Evolutionary conservation across 2,888 invertebrate genomes (phyloP).

Genomic region (Ornithoptera alexandrae): DNA sequence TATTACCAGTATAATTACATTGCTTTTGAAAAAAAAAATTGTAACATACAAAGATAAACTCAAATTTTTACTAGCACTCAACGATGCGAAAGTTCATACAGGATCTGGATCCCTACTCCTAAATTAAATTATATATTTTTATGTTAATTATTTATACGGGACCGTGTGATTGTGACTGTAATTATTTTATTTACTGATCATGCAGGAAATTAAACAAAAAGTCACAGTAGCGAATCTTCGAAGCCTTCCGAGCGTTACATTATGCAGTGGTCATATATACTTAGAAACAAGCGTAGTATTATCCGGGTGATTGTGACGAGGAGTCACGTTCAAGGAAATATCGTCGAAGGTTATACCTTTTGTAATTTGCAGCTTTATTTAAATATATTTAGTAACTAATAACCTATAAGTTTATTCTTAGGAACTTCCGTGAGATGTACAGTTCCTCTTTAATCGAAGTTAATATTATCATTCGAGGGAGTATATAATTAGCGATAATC

Average conservation of each 20-base stretch:
- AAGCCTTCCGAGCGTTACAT: conserved; percentile 20
- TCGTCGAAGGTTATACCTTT: conserved; percentile 45
- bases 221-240: conserved; percentile 5
- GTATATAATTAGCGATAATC: too few species aligned
- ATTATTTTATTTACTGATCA: neutral
- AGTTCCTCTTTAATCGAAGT: too few species aligned
- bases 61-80: too few species aligned
- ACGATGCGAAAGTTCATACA: too few species aligned
- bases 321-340: conserved; percentile 59
- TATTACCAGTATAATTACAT: too few species aligned
- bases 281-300: conserved; percentile 1
- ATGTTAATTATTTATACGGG: neutral
- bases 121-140: neutral
- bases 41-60: too few species aligned
- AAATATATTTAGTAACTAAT: too few species aligned
- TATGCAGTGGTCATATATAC: conserved; percentile 15
- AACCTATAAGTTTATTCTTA: too few species aligned
- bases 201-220: neutral
- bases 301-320: conserved; percentile 28
- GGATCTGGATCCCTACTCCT: too few species aligned
- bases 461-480: too few species aligned
- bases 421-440: too few species aligned
- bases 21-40: too few species aligned
- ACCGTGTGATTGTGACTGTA: neutral
- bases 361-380: conserved; percentile 22